phyloP scores from a whole-genome alignment of 2,113 vertebrate species.

The Ursus arctos region DNA sequence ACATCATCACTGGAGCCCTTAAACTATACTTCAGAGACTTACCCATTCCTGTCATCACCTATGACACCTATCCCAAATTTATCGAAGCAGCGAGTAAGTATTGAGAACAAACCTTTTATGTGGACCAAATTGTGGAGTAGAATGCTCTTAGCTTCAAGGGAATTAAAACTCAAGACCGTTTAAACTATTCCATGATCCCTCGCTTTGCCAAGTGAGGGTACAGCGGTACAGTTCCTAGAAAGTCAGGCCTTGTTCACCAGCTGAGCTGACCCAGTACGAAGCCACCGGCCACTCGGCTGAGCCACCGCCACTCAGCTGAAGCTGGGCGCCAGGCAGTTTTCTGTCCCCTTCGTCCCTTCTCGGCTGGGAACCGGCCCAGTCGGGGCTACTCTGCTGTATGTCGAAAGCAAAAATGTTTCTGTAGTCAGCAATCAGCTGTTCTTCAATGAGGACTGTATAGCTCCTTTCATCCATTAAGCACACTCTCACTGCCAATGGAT shows the following conservation, averaged over 20 bases:
- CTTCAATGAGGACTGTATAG: background rate
- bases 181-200: background rate
- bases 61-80: conserved; percentile 97
- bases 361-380: background rate
- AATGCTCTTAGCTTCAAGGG: background rate
- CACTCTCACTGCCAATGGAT: background rate
- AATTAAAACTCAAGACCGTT: background rate
- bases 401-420: background rate
- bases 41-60: conserved; percentile 97
- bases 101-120: background rate
- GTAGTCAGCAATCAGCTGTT: background rate
- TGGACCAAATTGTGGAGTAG: background rate
- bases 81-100: conserved; percentile 98
- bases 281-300: fast-evolving
- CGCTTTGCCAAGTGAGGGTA: background rate
- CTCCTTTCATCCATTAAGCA: background rate
- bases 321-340: background rate
- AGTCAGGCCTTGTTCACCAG: background rate
- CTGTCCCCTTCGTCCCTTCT: background rate
- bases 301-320: background rate
- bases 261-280: background rate
- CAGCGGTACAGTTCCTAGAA: background rate
- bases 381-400: background rate
- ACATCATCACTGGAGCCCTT: conserved; percentile 97
- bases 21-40: conserved; percentile 98